Conservation (phyloP, 2,888 invertebrate genomes). For the Odontocerum albicorne region DNA sequence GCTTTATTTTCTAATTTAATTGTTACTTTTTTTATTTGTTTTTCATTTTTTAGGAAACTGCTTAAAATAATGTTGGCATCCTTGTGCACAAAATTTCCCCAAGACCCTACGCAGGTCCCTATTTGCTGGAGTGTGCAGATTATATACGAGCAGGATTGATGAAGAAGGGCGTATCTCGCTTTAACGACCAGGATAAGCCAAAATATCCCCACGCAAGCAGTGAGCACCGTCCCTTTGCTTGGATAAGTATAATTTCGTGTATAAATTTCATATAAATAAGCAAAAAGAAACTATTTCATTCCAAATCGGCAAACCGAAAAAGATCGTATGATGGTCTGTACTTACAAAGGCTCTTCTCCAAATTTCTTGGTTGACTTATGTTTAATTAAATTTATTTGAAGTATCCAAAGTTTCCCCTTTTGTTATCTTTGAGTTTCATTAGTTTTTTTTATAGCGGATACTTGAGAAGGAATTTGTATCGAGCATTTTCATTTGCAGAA, state of each 20-base stretch:
- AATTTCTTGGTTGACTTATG: too few species aligned
- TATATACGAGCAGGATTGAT: conserved; percentile 25
- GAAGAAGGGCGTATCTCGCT: conserved; percentile 11
- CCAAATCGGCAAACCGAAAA: too few species aligned
- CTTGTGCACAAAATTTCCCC: too few species aligned
- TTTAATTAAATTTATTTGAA: too few species aligned
- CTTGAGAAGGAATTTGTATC: conserved; percentile 27
- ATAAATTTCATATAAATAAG: conserved; percentile 27
- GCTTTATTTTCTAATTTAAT: too few species aligned
- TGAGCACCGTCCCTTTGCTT: conserved; percentile 3
- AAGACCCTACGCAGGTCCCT: too few species aligned
- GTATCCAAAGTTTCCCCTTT: conserved; percentile 13
- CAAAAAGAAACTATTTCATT: too few species aligned
- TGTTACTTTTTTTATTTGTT: neutral
- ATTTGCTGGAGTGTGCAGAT: conserved; percentile 33
- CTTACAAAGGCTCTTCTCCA: too few species aligned
- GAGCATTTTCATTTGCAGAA: conserved; percentile 20
- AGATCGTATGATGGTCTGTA: too few species aligned
- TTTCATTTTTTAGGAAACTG: neutral
- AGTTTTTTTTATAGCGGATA: conserved; percentile 31
- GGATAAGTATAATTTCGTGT: neutral
- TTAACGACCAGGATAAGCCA: conserved; percentile 35
- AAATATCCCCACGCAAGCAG: conserved; percentile 29
- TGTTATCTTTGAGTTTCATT: conserved; percentile 34
- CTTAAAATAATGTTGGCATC: neutral